Base-by-base conservation (phyloP, 2,113 vertebrate species). In the Rhabdornis inornatus region DNA sequence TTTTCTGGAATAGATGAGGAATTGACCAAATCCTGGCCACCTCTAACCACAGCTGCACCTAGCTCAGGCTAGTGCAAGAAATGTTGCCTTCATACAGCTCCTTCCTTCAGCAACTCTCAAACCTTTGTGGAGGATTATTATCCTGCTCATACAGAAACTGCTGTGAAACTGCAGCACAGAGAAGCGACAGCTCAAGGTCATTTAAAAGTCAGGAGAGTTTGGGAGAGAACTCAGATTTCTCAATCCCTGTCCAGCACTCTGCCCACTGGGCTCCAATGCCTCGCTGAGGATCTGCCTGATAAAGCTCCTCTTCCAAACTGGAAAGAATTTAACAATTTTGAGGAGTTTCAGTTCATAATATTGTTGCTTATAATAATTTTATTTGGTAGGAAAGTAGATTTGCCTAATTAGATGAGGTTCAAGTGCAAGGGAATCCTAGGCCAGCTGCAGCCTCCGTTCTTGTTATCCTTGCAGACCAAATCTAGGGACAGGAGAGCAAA, bases 181-280 rank as follows among this genome's bases (percentile, higher is more conserved):
- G n/a, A 92, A 94, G 57, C 66, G 89, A 44, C 83, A 94, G 77
- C 77, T 92, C 91, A 94, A 96, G 92, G 89, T 94, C 55, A 17
- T 82, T 89, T 89, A 61, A 57, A 96, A 95, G 66, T 69, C 83
- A 89, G 65, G 44, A 89, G 65, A 42, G 35, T 78, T 75, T 96
- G 89, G 83, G 78, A 94, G 82, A 84, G 65, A 87, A 87, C 20
- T 37, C 72, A 68, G 92, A 90, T 95, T 95, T 96, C 94, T 84
- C 87, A 95, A 87, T 91, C 49, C 49, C 44, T 25, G 35, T 59
- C 74, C 95, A 94, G 72, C 68, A 25, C 57, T 70, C 80, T 84
- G 81, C 74, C 77, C 87, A 84, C 72, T 84, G 80, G 72, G 83
- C 77, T 93, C 50, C 70, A 31, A 1, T 47, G 83, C 87, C 45